These are phyloP conservation scores for Crotophaga sulcirostris DNA, from an alignment of 2,113 vertebrate species.

Conservation along the genomic window DNA sequence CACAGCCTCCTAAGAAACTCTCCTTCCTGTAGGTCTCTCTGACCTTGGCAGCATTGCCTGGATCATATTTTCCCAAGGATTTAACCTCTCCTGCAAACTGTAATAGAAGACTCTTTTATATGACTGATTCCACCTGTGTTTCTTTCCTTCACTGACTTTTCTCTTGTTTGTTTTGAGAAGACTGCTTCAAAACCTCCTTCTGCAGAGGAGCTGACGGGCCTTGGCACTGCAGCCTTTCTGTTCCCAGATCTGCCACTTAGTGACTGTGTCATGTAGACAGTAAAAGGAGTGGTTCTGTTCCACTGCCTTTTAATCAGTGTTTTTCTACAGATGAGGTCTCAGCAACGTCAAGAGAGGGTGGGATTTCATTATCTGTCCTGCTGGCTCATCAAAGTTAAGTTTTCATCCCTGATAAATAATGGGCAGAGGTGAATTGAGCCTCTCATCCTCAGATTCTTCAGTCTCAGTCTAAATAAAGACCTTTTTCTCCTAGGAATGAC, in stretches of 20 bases:
- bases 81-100: background rate
- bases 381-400: background rate
- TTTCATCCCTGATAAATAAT: background rate
- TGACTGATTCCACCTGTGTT: background rate
- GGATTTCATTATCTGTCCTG: background rate
- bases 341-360: background rate
- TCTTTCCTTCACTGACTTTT: background rate
- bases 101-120: background rate
- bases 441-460: background rate
- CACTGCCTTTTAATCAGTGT: background rate
- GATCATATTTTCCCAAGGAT: background rate
- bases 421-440: background rate
- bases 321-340: background rate
- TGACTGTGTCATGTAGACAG: too few relatives aligned
- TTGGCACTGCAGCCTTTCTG: background rate
- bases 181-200: background rate
- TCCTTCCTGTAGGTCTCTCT: background rate
- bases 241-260: background rate
- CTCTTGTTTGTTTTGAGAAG: background rate
- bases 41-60: background rate
- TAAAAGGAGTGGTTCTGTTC: background rate
- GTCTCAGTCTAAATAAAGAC: background rate
- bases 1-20: background rate
- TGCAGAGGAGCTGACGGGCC: background rate
- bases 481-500: background rate